Conservation (phyloP, 2,888 invertebrate species). For the Oligia fasciuncula region DNA sequence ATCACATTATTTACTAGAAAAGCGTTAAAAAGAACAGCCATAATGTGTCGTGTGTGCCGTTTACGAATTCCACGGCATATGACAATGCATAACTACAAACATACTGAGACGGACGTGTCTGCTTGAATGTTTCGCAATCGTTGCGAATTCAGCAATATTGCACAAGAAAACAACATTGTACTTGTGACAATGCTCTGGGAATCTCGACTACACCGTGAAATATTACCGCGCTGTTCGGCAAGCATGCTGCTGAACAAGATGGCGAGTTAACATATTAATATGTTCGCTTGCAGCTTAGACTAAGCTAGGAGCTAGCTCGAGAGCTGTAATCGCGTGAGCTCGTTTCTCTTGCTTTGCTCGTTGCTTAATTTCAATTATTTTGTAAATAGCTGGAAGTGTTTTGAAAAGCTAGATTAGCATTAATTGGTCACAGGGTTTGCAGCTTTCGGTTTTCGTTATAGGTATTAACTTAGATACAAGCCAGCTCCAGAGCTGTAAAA, state of each 20-base stretch:
- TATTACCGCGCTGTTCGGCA: slow-evolving; percentile 65
- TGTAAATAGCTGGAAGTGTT: neutral
- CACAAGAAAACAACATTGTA: slow-evolving; percentile 87
- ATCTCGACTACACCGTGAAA: slow-evolving; percentile 76
- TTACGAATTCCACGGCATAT: slow-evolving; percentile 74
- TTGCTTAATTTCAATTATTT: slow-evolving; percentile 4
- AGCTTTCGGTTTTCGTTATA: neutral
- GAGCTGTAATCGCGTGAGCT: neutral
- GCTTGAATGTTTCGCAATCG: slow-evolving; percentile 81
- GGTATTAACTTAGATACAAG: neutral
- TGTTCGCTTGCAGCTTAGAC: slow-evolving; percentile 32
- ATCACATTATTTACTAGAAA: slow-evolving; percentile 42
- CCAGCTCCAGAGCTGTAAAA: neutral
- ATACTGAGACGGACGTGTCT: slow-evolving; percentile 79
- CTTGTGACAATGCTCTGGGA: slow-evolving; percentile 83
- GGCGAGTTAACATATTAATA: slow-evolving; percentile 48
- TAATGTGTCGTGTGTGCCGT: slow-evolving; percentile 64
- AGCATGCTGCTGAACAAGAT: slow-evolving; percentile 52
- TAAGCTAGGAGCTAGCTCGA: slow-evolving; percentile 3
- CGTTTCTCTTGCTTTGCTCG: neutral
- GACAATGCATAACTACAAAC: slow-evolving; percentile 81
- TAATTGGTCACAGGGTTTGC: too few species aligned
- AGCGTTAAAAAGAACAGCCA: slow-evolving; percentile 54
- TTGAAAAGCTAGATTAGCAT: neutral
- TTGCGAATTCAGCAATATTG: slow-evolving; percentile 86